These are phyloP conservation scores for Planococcus citri DNA, from an alignment of 1,140 invertebrate species.

Conservation along the genomic window DNA sequence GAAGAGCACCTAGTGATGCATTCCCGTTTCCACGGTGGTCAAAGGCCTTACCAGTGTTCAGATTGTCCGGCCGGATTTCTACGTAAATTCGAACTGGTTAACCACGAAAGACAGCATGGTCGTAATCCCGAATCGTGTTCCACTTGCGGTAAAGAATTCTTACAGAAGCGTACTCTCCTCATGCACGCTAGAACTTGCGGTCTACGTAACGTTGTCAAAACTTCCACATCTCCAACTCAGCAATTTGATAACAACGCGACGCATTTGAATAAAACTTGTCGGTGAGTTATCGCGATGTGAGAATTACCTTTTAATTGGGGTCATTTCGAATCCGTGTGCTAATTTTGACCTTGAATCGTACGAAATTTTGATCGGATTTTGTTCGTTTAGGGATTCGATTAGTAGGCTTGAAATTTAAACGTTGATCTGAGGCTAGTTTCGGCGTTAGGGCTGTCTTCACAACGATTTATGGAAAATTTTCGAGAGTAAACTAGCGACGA, in stretches of 20 bases:
- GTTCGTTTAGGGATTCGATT: too few species aligned
- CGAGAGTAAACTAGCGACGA: too few species aligned
- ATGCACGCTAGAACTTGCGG: constrained; percentile 40
- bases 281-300: constrained; percentile 31
- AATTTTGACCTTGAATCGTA: too few species aligned
- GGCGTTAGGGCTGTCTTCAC: too few species aligned
- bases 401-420: too few species aligned
- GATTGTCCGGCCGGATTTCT: constrained; percentile 72
- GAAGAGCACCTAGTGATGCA: constrained; percentile 54
- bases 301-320: too few species aligned
- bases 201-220: constrained; percentile 19
- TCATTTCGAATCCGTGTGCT: too few species aligned
- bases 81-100: constrained; percentile 69
- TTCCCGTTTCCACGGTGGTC: constrained; percentile 56
- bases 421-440: too few species aligned
- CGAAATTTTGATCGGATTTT: too few species aligned
- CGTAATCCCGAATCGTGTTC: constrained; percentile 65
- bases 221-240: constrained; percentile 22
- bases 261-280: constrained; percentile 34
- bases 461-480: too few species aligned
- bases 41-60: constrained; percentile 65
- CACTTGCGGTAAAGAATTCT: constrained; percentile 67
- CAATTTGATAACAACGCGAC: constrained; percentile 23
- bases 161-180: constrained; percentile 65
- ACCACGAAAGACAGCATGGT: constrained; percentile 65